These are phyloP conservation scores for Ctenicera cuprea DNA, from an alignment of 2,888 invertebrate species.

Conservation along the genomic window DNA sequence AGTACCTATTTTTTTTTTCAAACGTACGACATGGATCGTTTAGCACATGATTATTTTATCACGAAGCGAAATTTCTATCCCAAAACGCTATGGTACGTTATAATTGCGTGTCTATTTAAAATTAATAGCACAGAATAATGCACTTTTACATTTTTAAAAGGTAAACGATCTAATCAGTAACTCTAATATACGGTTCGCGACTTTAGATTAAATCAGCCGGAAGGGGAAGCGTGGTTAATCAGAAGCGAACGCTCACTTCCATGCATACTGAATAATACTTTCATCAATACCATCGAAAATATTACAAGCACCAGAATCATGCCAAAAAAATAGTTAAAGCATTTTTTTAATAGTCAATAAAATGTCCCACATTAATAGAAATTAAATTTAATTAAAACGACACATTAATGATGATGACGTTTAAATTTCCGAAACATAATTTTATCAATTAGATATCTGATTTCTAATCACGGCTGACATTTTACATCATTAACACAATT, in stretches of 20 bases:
- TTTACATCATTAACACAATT: neutral
- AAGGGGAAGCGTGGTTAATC: constrained; percentile 44
- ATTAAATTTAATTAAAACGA: no score
- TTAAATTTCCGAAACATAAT: no score
- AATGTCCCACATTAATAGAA: no score
- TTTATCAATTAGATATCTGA: no score
- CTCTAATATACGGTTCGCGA: constrained; percentile 13
- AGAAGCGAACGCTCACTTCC: constrained; percentile 34
- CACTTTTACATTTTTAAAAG: constrained; percentile 16
- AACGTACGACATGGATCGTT: no score
- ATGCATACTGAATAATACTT: constrained; percentile 12
- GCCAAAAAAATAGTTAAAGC: no score
- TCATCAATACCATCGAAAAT: constrained; percentile 3
- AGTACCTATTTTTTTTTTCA: no score
- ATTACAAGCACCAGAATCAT: neutral
- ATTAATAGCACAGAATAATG: neutral
- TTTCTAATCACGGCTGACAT: neutral
- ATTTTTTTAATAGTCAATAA: neutral
- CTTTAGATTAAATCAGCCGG: constrained; percentile 32
- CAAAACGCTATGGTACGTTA: no score
- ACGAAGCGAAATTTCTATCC: no score
- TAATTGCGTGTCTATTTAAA: no score
- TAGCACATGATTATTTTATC: no score
- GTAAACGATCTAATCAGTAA: constrained; percentile 15
- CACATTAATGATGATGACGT: no score